Percentiles rank a stretch among this genome's conserved stretches.
Evolutionary conservation across 2,113 vertebrate genomes (phyloP).

Genomic region (Pseudonaja textilis): DNA sequence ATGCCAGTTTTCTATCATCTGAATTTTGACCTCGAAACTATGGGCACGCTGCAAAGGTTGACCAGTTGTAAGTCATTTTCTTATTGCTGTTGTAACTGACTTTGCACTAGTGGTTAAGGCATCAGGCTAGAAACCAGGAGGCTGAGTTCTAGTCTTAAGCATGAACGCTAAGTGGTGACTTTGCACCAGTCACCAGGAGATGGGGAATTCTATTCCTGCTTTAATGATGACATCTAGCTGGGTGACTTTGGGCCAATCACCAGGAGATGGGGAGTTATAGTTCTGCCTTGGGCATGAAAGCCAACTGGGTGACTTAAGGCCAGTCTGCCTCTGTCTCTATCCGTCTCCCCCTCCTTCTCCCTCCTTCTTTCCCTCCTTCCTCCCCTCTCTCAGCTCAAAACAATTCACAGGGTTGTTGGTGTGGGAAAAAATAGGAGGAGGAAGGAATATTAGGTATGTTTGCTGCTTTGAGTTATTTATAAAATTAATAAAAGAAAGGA

Average conservation of each 20-base stretch:
- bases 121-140: not conserved
- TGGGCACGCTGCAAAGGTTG: not conserved
- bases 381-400: not conserved
- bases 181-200: not conserved
- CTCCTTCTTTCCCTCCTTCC: too few species aligned
- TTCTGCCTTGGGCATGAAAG: too few species aligned
- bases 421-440: too few species aligned
- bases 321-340: too few species aligned
- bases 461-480: too few species aligned
- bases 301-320: too few species aligned
- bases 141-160: not conserved
- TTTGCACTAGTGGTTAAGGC: not conserved
- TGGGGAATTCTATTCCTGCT: not conserved
- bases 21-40: not conserved
- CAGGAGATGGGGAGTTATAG: too few species aligned
- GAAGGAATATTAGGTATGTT: too few species aligned
- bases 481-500: too few species aligned
- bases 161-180: not conserved
- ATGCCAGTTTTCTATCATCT: not conserved
- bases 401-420: not conserved
- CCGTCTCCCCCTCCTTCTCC: too few species aligned
- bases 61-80: not conserved
- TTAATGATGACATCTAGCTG: not conserved
- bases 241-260: not conserved
- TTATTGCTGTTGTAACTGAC: not conserved